Evolutionary conservation across 2,113 vertebrate species (phyloP).

Genomic region (Barnardius zonarius): DNA sequence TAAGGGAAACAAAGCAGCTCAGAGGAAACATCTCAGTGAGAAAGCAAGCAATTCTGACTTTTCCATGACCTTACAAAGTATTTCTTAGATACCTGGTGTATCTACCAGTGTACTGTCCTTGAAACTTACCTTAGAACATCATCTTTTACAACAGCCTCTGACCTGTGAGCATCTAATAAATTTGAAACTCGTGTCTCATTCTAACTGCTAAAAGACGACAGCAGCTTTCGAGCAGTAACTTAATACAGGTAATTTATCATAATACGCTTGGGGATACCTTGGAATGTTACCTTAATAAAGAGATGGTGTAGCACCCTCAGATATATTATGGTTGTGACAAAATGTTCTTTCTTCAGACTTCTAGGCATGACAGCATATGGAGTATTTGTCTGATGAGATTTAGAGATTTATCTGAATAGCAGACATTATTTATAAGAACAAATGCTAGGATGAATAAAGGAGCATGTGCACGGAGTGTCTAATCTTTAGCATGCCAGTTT

Average conservation of each 20-base stretch:
- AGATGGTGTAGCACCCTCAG: background rate
- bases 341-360: background rate
- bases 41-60: background rate
- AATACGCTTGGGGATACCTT: slow-evolving; percentile 6
- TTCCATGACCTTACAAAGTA: background rate
- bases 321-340: background rate
- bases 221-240: background rate
- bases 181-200: background rate
- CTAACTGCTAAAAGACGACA: slow-evolving; percentile 28
- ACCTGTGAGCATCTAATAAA: background rate
- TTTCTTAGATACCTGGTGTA: background rate
- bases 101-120: background rate
- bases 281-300: slow-evolving; percentile 29
- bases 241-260: slow-evolving; percentile 20
- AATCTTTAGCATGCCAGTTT: background rate
- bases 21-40: background rate
- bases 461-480: background rate
- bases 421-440: background rate
- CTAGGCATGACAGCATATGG: background rate
- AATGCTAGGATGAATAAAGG: background rate
- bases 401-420: slow-evolving; percentile 30
- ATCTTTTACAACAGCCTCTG: background rate
- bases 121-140: background rate
- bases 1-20: background rate
- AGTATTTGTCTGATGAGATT: background rate